phyloP scores from a whole-genome alignment of 2,113 vertebrate species.

The Mesocricetus auratus region DNA sequence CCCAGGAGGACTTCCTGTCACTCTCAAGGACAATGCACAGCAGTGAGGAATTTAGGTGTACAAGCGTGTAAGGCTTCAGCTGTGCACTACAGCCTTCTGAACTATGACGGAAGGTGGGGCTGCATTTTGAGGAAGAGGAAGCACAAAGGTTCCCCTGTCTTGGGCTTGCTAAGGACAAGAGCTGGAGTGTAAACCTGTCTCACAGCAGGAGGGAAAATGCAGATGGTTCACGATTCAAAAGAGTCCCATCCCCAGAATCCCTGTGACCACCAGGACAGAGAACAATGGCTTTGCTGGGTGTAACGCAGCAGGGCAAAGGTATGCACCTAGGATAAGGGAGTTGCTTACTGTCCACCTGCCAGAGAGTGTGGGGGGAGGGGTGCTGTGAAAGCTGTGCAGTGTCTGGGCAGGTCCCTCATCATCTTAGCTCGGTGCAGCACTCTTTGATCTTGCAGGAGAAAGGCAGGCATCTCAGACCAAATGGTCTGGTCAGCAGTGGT shows the following conservation, averaged over 20 bases:
- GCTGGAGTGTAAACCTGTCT: not conserved
- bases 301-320: not conserved
- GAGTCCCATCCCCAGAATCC: not conserved
- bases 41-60: not conserved
- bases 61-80: not conserved
- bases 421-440: not conserved
- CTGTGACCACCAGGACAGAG: not conserved
- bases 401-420: not conserved
- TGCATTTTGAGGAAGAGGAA: not conserved
- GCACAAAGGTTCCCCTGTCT: not conserved
- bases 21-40: not conserved
- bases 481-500: not conserved
- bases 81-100: not conserved
- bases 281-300: not conserved
- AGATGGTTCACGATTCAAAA: not conserved
- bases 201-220: not conserved
- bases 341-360: not conserved
- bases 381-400: not conserved
- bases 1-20: not conserved
- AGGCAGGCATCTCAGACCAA: not conserved
- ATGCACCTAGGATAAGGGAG: too few relatives aligned
- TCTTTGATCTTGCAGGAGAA: too few relatives aligned
- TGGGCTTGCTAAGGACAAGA: not conserved
- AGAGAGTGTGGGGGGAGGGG: not conserved
- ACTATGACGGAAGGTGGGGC: not conserved